Evolutionary conservation across 2,797 vertebrate species (phyloP).

Genomic region (Sebastes kiyomatsui): DNA sequence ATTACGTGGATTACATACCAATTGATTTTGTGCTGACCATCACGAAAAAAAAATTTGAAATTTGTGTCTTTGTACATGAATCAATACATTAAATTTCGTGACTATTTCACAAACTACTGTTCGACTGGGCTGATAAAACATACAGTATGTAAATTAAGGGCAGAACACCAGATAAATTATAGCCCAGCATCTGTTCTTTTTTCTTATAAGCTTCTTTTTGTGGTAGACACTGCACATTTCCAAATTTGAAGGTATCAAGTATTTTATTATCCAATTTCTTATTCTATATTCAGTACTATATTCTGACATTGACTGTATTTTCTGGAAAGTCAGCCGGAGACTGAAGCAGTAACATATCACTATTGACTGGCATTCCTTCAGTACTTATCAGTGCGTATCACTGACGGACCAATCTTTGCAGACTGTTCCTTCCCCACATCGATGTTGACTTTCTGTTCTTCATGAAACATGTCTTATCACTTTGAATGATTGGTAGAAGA

Average conservation of each 20-base stretch:
- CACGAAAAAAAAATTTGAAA: too few species aligned
- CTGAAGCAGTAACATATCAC: background rate
- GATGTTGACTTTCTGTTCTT: background rate
- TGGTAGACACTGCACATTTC: background rate
- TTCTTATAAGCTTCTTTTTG: too few species aligned
- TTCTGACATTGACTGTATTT: background rate
- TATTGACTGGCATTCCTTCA: background rate
- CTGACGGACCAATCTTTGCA: background rate
- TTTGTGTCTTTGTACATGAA: background rate
- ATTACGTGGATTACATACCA: too few species aligned
- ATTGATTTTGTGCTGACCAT: too few species aligned
- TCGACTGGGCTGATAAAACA: background rate
- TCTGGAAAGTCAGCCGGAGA: background rate
- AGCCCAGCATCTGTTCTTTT: background rate
- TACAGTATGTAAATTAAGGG: background rate
- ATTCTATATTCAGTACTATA: background rate
- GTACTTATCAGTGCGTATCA: background rate
- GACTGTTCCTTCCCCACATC: background rate
- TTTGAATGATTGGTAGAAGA: background rate
- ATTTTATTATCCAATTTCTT: background rate
- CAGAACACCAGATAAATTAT: background rate
- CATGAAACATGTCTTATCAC: background rate
- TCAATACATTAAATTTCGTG: background rate
- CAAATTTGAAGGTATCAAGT: background rate
- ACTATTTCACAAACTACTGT: too few species aligned